phyloP scores from a whole-genome alignment of 2,888 invertebrate species.

The Xanthia togata region DNA sequence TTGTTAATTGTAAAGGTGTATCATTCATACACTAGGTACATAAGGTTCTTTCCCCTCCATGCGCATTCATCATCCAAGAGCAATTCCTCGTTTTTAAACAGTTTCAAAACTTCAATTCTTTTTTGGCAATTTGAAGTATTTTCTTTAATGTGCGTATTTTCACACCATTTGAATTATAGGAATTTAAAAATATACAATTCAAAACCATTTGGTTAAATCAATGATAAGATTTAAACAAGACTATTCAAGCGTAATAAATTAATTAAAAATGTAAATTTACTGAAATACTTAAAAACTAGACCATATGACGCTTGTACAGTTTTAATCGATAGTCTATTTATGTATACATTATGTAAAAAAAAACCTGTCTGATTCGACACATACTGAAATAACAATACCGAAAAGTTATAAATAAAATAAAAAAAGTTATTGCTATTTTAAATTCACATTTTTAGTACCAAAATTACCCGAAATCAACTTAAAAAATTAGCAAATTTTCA shows the following conservation, averaged over 20 bases:
- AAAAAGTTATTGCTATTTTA: no score
- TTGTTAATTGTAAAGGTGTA: background rate
- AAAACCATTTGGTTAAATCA: background rate
- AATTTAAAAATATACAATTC: constrained; percentile 7
- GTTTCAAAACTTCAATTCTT: background rate
- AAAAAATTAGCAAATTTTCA: no score
- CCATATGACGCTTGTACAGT: background rate
- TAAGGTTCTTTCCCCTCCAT: constrained; percentile 18
- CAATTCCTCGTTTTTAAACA: background rate
- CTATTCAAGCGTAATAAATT: constrained; percentile 21
- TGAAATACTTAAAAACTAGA: constrained; percentile 22
- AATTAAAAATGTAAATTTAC: constrained; percentile 16
- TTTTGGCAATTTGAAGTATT: constrained; percentile 21
- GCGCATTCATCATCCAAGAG: background rate
- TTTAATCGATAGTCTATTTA: background rate
- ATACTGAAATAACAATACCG: no score
- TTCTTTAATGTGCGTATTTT: constrained; percentile 3
- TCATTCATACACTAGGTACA: background rate
- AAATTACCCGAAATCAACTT: no score
- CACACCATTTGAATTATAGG: constrained; percentile 9
- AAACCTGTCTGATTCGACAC: no score
- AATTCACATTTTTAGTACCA: no score
- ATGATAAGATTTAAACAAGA: background rate
- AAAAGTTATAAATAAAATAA: no score
- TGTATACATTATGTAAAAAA: no score